Conservation (phyloP, 2,113 vertebrate species). For the Montifringilla adamsi region DNA sequence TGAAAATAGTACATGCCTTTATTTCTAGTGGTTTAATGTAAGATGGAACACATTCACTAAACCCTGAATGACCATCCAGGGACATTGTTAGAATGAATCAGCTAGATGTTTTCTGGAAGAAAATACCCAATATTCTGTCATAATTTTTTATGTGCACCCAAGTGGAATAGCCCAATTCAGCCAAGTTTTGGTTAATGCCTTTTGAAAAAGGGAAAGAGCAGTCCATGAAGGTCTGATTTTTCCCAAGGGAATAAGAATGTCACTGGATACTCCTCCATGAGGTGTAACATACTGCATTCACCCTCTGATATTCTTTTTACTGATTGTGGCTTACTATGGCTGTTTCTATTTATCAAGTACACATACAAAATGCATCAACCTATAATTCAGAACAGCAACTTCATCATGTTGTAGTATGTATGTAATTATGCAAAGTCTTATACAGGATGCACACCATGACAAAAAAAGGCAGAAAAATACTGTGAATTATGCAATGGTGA, state of each 20-base stretch:
- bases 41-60: neutral
- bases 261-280: neutral
- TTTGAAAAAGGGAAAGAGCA: neutral
- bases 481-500: neutral
- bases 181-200: neutral
- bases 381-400: neutral
- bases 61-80: neutral
- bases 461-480: neutral
- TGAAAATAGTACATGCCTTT: neutral
- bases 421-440: neutral
- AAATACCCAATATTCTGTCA: neutral
- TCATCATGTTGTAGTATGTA: neutral
- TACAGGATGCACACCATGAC: neutral
- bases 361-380: neutral
- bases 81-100: neutral
- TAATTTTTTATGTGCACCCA: neutral
- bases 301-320: neutral
- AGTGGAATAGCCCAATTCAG: neutral
- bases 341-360: neutral
- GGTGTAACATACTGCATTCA: neutral
- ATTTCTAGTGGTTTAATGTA: neutral
- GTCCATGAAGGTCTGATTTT: neutral
- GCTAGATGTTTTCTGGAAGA: neutral
- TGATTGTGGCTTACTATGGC: neutral
- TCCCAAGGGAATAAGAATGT: neutral